phyloP scores from a whole-genome alignment of 2,113 vertebrate genomes.

The Nothoprocta pentlandii region DNA sequence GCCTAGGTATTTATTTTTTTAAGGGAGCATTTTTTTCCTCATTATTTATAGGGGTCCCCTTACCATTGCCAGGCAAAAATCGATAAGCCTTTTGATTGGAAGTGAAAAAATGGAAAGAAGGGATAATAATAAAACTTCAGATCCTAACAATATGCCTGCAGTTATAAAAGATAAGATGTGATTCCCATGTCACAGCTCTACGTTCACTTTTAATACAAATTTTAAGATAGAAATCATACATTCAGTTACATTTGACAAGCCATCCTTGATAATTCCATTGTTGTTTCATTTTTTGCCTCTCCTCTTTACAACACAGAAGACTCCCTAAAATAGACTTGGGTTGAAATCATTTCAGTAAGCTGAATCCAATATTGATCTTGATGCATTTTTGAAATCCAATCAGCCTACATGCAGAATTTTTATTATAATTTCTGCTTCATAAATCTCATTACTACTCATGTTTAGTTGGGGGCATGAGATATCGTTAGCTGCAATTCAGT shows the following conservation, averaged over 20 bases:
- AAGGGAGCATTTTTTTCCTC: background rate
- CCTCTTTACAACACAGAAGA: background rate
- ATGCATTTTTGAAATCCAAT: constrained; percentile 23
- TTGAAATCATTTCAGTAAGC: constrained; percentile 47
- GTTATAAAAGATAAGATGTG: constrained; percentile 38
- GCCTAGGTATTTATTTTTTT: constrained; percentile 30
- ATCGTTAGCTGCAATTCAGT: constrained; percentile 30
- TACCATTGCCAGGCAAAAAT: constrained; percentile 28
- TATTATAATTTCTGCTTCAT: constrained; percentile 29
- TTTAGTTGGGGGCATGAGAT: background rate
- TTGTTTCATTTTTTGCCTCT: background rate
- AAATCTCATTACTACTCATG: background rate
- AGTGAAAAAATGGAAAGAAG: constrained; percentile 9
- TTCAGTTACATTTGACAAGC: constrained; percentile 26
- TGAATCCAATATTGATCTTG: background rate
- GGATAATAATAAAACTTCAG: background rate
- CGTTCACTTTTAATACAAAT: constrained; percentile 27
- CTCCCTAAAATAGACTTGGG: background rate
- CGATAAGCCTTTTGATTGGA: constrained; percentile 48
- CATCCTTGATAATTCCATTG: background rate
- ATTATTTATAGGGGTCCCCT: constrained; percentile 30
- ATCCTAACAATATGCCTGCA: constrained; percentile 7
- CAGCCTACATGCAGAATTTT: constrained; percentile 17
- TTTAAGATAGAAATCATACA: background rate
- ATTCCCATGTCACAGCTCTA: constrained; percentile 9